These are phyloP conservation scores for Agrochola lota DNA, from an alignment of 2,888 invertebrate genomes.

Conservation along the genomic window DNA sequence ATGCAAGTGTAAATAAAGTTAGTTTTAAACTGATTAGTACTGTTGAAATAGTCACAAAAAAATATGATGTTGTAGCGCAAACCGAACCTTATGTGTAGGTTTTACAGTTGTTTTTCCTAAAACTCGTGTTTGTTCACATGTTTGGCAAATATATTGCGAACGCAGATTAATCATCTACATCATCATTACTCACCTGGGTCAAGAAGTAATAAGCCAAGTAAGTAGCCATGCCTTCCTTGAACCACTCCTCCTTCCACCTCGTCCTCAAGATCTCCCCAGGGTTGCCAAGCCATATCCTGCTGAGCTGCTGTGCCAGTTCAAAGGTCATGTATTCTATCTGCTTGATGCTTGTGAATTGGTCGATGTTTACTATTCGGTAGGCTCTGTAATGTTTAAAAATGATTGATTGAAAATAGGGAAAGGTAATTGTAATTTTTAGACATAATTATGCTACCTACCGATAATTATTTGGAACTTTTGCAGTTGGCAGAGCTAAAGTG, in stretches of 20 bases:
- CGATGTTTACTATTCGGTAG: conserved; percentile 73
- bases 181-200: conserved; percentile 75
- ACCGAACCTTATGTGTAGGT: too few species aligned
- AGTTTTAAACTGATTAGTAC: too few species aligned
- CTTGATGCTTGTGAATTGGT: conserved; percentile 80
- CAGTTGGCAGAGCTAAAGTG: not conserved
- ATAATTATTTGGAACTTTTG: not conserved
- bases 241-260: conserved; percentile 87
- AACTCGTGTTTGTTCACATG: too few species aligned
- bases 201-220: conserved; percentile 85
- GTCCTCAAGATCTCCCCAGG: conserved; percentile 82
- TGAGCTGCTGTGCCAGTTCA: conserved; percentile 83
- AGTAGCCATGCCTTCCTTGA: conserved; percentile 87
- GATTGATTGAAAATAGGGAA: not conserved
- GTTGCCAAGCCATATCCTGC: conserved; percentile 86
- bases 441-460: not conserved
- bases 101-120: too few species aligned
- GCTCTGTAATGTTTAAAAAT: conserved; percentile 70
- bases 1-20: too few species aligned
- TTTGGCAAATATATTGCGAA: too few species aligned
- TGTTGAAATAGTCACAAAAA: too few species aligned
- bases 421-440: not conserved
- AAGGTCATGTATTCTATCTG: conserved; percentile 82
- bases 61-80: too few species aligned
- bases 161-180: not conserved